phyloP scores from a whole-genome alignment of 2,888 invertebrate species.

The Drosophila atripex region DNA sequence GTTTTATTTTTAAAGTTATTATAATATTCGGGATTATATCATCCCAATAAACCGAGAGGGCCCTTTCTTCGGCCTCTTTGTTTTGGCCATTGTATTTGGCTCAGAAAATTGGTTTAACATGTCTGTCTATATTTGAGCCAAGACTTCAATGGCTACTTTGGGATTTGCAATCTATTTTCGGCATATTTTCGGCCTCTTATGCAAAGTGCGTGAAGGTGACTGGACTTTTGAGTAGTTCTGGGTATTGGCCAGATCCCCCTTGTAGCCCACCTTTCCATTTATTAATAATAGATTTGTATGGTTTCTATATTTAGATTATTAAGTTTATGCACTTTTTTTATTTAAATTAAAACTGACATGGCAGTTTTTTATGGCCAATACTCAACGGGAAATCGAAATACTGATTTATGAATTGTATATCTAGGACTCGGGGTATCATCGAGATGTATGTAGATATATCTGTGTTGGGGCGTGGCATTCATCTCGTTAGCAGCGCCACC shows the following conservation, averaged over 20 bases:
- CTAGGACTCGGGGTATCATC: conserved; percentile 11
- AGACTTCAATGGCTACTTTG: conserved; percentile 4
- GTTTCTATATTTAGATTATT: not conserved
- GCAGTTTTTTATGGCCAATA: not conserved
- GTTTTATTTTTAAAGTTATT: conserved; percentile 18
- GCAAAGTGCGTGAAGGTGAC: conserved; percentile 39
- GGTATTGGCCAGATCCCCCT: not conserved
- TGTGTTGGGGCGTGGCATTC: conserved; percentile 38
- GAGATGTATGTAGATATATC: conserved; percentile 24
- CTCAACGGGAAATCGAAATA: conserved; percentile 8
- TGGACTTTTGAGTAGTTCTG: conserved; percentile 22
- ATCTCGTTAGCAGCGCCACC: conserved; percentile 68
- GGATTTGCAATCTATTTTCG: conserved; percentile 39
- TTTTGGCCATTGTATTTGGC: conserved; percentile 9
- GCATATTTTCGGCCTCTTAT: conserved; percentile 20
- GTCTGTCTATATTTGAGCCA: conserved; percentile 2
- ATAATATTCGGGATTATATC: conserved; percentile 27
- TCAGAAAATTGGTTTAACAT: conserved; percentile 27
- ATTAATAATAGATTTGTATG: not conserved
- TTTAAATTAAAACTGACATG: not conserved
- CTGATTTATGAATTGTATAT: conserved; percentile 27
- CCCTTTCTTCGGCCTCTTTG: not conserved
- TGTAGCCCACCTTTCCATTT: not conserved
- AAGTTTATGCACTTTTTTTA: not conserved
- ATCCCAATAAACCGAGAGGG: conserved; percentile 20